Conservation (phyloP, 2,888 invertebrate species). For the Drosophila emarginata region DNA sequence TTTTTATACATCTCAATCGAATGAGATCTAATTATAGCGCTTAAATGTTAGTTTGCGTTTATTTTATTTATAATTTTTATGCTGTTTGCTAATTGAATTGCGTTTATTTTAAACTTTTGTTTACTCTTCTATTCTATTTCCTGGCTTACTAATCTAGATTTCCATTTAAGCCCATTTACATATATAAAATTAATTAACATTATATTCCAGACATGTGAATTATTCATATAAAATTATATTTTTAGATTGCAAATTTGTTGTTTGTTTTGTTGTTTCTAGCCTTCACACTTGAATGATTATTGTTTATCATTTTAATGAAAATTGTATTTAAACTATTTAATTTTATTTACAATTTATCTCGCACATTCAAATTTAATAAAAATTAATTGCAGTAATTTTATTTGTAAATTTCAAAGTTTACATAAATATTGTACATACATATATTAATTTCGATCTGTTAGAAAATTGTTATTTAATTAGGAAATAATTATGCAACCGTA, state of each 20-base stretch:
- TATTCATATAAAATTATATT: constrained; percentile 20
- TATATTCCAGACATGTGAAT: constrained; percentile 8
- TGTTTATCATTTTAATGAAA: constrained; percentile 48
- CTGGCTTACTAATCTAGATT: not conserved
- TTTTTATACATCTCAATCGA: too few relatives aligned
- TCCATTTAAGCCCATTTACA: not conserved
- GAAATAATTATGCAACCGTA: constrained; percentile 51
- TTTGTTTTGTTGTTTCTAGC: constrained; percentile 15
- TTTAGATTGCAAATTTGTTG: constrained; percentile 1
- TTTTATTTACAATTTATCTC: constrained; percentile 42
- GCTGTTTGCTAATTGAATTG: not conserved
- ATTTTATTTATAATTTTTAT: not conserved
- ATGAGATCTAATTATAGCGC: too few relatives aligned
- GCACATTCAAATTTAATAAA: constrained; percentile 32
- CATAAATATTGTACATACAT: constrained; percentile 21
- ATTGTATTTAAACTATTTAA: constrained; percentile 52
- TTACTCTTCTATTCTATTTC: not conserved
- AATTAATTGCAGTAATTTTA: not conserved
- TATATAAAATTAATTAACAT: not conserved
- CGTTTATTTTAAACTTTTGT: not conserved
- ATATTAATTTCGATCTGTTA: constrained; percentile 6
- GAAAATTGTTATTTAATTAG: constrained; percentile 60
- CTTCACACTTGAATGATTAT: constrained; percentile 19
- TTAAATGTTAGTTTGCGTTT: too few relatives aligned
- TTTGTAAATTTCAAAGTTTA: constrained; percentile 16